Evolutionary conservation across 2,113 vertebrate genomes (phyloP), one percentile per base, ranked within the genome.

Genomic region (Mustelus asterias): DNA sequence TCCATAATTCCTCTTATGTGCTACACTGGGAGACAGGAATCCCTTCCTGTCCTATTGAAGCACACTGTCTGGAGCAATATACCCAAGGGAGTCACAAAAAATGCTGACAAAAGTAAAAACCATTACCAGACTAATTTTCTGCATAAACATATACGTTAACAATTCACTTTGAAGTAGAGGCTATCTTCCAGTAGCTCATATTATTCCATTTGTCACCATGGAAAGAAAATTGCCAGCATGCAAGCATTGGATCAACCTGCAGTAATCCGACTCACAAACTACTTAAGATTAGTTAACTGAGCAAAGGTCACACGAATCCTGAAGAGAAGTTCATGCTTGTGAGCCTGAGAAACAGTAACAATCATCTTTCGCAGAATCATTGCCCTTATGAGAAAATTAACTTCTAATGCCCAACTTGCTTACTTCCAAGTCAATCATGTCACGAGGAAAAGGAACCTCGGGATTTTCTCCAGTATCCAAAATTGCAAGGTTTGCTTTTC

Each of bases 361-460:
- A 22, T 67, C 9, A 41, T 37, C 37, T 24, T 44, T 70, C 18
- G 29, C 13, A 95, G 70, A 95, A 69, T 70, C 26, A 70, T 37
- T 70, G 70, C 24, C 37, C 65, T 67, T 95, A 0, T 16, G 26
- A 48, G 26, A 85, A 37, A 95, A 58, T 83, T 37, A 80, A 95
- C 0, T 33, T 33, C 54, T 16, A 90, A 76, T 63, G 76, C 41
- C 44, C 65, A 24, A 63, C 16, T 26, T 41, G 58, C 93, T 98
- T 98, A 99, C 99, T 99, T 99, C 99, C 95, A 99, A 96, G 96
- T 99, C 99, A 95, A 99, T 99, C 98, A 99, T 99, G 97, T 99
- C 99, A 96, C 99, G 98, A 5, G 99, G 99, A 96, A 99, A 98
- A 65, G 99, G 99, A 89, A 99, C 99, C 97, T 99, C 99, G 0